phyloP scores from a whole-genome alignment of 2,113 vertebrate genomes.

The Mionectes macconnelli region DNA sequence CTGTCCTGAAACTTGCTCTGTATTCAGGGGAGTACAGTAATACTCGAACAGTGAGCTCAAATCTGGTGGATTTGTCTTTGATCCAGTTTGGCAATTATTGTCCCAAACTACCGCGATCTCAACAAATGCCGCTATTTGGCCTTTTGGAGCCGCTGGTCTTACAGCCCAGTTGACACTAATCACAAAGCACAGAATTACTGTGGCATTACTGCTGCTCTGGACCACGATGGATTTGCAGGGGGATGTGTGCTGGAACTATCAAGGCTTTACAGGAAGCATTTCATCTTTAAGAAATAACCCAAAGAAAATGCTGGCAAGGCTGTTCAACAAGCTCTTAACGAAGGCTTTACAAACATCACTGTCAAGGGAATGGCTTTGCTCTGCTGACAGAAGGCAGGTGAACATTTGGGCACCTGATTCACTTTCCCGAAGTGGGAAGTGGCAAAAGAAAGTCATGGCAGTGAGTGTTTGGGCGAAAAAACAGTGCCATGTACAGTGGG shows the following conservation, averaged over 20 bases:
- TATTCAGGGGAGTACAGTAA: background rate
- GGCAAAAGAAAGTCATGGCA: background rate
- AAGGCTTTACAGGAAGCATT: background rate
- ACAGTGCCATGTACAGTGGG: background rate
- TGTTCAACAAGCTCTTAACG: background rate
- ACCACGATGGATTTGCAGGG: background rate
- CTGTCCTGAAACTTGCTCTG: background rate
- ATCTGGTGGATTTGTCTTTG: background rate
- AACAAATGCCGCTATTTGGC: background rate
- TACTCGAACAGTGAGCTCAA: background rate
- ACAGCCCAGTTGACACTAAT: background rate
- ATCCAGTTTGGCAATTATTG: slow-evolving; percentile 11
- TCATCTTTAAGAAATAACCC: background rate
- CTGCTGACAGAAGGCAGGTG: background rate
- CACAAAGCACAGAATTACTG: background rate
- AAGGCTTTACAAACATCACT: background rate
- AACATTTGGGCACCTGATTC: background rate
- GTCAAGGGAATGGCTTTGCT: background rate
- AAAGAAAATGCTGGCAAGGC: background rate
- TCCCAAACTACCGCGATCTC: background rate
- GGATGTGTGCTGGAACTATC: background rate
- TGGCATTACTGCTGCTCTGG: background rate
- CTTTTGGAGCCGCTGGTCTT: background rate
- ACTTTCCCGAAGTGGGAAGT: background rate
- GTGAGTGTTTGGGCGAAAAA: background rate